Evolutionary conservation across 2,888 invertebrate species (phyloP).

Genomic region (Lottia scabra): DNA sequence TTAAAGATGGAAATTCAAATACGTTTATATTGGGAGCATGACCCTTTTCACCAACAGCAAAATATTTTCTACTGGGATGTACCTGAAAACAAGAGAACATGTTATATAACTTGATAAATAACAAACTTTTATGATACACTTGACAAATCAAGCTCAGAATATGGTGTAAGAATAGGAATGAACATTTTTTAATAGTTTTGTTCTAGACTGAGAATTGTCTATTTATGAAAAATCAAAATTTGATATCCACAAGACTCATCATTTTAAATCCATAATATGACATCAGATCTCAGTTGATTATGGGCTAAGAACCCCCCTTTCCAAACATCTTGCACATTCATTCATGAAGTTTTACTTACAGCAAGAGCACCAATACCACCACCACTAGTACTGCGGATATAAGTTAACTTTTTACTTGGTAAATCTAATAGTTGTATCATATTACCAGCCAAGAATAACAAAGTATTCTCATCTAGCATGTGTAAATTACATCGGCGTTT

Average conservation of each 20-base stretch:
- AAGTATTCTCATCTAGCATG: slow-evolving; percentile 79
- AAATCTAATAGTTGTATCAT: slow-evolving; percentile 82
- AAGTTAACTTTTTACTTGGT: slow-evolving; percentile 76
- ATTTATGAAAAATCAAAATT: no score
- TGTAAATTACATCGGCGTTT: slow-evolving; percentile 84
- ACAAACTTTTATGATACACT: no score
- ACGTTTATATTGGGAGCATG: slow-evolving; percentile 81
- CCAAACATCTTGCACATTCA: no score
- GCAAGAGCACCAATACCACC: slow-evolving; percentile 85
- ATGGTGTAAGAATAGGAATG: no score
- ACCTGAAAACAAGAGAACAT: slow-evolving; percentile 44
- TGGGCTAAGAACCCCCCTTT: no score
- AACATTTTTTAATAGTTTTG: no score
- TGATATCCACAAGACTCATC: no score
- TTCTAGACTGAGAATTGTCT: no score
- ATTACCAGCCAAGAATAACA: slow-evolving; percentile 87
- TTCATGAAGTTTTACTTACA: slow-evolving; percentile 71
- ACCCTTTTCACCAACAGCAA: slow-evolving; percentile 89
- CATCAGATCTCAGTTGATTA: no score
- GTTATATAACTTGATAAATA: no score
- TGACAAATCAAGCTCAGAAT: no score
- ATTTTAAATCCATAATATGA: no score
- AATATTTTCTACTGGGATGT: slow-evolving; percentile 74
- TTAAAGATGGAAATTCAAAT: slow-evolving; percentile 86
- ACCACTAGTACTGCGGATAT: slow-evolving; percentile 81